These are phyloP conservation scores for Cotesia typhae DNA, from an alignment of 1,140 invertebrate genomes.

Conservation along the genomic window DNA sequence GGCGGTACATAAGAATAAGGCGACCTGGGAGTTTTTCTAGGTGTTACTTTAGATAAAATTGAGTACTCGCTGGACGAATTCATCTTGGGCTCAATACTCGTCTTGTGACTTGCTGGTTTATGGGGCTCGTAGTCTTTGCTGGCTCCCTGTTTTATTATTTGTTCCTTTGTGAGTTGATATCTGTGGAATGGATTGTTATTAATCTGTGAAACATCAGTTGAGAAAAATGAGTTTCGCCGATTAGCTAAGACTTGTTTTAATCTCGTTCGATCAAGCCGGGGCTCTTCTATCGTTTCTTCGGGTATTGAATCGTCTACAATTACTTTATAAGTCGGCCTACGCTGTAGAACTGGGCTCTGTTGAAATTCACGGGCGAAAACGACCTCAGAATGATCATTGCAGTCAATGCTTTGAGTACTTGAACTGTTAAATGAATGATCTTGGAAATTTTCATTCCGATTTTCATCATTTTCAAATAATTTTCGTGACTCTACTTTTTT, in stretches of 20 bases:
- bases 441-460: neutral
- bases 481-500: constrained; percentile 22
- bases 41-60: constrained; percentile 34
- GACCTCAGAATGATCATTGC: neutral
- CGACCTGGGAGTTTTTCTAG: constrained; percentile 29
- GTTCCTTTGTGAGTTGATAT: constrained; percentile 29
- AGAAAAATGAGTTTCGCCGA: constrained; percentile 50
- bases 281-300: constrained; percentile 41
- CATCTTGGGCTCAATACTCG: constrained; percentile 46
- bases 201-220: constrained; percentile 35
- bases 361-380: neutral
- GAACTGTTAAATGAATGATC: too few species aligned
- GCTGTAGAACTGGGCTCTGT: neutral
- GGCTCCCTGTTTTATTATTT: constrained; percentile 34
- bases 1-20: constrained; percentile 41
- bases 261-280: constrained; percentile 46
- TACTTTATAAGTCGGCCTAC: too few species aligned
- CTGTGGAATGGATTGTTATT: constrained; percentile 1
- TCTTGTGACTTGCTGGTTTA: constrained; percentile 57
- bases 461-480: neutral
- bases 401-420: neutral
- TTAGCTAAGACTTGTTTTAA: constrained; percentile 48
- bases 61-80: constrained; percentile 42
- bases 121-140: constrained; percentile 48
- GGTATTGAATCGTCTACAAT: constrained; percentile 7